phyloP scores from a whole-genome alignment of 2,113 vertebrate genomes.

The Theropithecus gelada region DNA sequence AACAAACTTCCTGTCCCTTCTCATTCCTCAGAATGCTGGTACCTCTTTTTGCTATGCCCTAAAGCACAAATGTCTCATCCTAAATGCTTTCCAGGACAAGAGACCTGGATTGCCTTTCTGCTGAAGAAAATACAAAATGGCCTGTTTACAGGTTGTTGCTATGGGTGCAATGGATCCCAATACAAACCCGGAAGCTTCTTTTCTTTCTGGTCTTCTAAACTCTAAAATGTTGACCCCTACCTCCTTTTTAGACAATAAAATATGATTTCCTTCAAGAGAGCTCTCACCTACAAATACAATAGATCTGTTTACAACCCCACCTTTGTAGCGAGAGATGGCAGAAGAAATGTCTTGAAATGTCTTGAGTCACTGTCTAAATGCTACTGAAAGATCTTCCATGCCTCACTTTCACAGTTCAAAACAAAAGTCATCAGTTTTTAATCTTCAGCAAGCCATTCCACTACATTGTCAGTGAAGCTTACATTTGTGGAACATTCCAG shows the following conservation, averaged over 20 bases:
- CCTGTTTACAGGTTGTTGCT: background rate
- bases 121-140: background rate
- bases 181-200: background rate
- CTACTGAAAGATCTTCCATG: background rate
- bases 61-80: background rate
- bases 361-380: background rate
- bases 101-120: background rate
- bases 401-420: background rate
- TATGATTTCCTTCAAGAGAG: background rate
- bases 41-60: background rate
- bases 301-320: background rate
- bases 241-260: background rate
- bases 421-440: background rate
- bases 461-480: background rate
- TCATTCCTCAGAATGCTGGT: background rate
- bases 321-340: background rate
- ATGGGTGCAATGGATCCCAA: too few relatives aligned
- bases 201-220: background rate
- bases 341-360: background rate
- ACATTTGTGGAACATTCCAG: background rate
- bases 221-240: background rate
- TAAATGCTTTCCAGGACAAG: background rate
- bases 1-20: too few relatives aligned
- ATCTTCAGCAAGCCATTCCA: background rate
- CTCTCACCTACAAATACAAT: background rate